Conservation (phyloP, 1,140 invertebrate species). For the Brachionus rotundiformis region DNA sequence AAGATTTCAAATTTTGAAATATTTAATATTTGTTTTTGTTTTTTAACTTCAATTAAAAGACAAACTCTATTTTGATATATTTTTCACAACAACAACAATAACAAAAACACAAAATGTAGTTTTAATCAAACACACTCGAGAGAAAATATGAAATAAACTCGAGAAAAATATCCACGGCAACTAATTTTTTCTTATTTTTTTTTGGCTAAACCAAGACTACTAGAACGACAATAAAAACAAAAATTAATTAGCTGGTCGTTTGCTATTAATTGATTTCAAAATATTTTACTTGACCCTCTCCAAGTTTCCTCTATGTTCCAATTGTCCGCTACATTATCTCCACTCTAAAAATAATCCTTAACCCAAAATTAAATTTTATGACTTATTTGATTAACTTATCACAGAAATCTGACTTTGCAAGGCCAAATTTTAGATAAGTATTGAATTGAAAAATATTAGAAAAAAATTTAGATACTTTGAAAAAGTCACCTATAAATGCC, state of each 20-base stretch:
- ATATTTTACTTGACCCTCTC: constrained; percentile 34
- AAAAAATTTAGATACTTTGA: background rate
- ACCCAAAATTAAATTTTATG: background rate
- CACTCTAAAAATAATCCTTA: background rate
- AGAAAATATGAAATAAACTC: constrained; percentile 23
- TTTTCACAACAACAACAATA: constrained; percentile 25
- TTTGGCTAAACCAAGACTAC: constrained; percentile 3
- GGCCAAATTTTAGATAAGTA: background rate
- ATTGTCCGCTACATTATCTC: constrained; percentile 26
- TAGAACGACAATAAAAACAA: constrained; percentile 39
- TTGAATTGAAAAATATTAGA: background rate
- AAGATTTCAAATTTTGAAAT: constrained; percentile 30
- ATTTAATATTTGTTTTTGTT: constrained; percentile 28
- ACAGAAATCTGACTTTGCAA: background rate
- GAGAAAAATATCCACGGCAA: constrained; percentile 42
- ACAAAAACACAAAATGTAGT: constrained; percentile 30
- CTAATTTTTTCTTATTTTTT: constrained; percentile 14
- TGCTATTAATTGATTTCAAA: constrained; percentile 33
- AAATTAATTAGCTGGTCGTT: constrained; percentile 43
- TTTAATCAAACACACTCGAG: constrained; percentile 42
- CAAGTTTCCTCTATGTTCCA: constrained; percentile 2
- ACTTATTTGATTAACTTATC: background rate
- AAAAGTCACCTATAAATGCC: constrained; percentile 14
- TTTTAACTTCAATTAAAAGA: constrained; percentile 48
- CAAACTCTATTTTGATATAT: constrained; percentile 33